Conservation (phyloP, 2,113 vertebrate genomes). For the Cyanoliseus patagonus region DNA sequence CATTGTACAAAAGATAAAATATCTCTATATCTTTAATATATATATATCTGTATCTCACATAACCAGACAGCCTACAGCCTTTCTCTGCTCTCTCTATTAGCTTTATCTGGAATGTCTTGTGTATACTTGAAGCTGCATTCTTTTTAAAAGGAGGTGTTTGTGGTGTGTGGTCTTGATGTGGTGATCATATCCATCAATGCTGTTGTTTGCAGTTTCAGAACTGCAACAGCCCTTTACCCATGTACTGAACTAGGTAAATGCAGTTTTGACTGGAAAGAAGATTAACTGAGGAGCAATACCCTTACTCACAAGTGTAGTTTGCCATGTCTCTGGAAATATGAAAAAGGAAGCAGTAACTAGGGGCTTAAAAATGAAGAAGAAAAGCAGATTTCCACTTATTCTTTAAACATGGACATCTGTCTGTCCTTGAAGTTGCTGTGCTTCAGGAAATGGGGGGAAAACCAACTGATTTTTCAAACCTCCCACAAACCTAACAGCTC, state of each 20-base stretch:
- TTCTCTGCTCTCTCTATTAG: neutral
- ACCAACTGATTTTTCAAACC: neutral
- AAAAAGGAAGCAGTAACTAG: neutral
- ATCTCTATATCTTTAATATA: neutral
- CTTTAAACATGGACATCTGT: neutral
- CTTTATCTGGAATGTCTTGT: neutral
- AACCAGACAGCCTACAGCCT: neutral
- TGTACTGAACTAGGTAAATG: neutral
- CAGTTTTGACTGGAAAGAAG: neutral
- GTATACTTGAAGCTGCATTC: neutral
- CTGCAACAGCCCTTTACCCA: neutral
- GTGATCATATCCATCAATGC: rapidly evolving
- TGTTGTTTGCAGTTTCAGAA: neutral
- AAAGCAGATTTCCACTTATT: neutral
- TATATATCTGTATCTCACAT: neutral
- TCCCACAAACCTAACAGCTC: neutral
- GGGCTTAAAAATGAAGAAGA: neutral
- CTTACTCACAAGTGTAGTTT: neutral
- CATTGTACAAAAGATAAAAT: neutral
- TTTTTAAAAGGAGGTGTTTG: neutral
- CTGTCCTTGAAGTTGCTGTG: neutral
- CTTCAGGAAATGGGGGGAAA: neutral
- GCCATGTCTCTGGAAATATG: neutral
- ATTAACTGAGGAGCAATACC: neutral
- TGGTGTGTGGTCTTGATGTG: neutral